These are phyloP conservation scores for Tetragnatha montana DNA, from an alignment of 2,888 invertebrate genomes.

Conservation along the genomic window DNA sequence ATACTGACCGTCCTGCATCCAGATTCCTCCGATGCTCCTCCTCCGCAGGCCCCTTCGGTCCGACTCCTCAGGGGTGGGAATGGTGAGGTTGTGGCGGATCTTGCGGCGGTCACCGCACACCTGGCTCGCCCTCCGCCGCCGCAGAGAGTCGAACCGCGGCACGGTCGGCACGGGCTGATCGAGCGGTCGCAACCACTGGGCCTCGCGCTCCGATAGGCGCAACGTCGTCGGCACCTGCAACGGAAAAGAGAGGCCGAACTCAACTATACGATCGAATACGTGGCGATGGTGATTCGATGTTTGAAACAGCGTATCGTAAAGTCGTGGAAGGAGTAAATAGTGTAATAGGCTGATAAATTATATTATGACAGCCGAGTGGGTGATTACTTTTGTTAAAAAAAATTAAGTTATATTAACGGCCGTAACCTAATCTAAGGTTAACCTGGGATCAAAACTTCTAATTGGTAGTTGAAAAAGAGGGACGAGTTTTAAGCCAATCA, in stretches of 20 bases:
- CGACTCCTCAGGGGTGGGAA: conserved; percentile 28
- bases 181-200: neutral
- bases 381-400: too few species aligned
- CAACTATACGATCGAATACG: too few species aligned
- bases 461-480: too few species aligned
- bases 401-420: too few species aligned
- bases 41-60: neutral
- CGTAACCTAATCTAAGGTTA: too few species aligned
- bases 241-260: neutral
- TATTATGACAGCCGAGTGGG: too few species aligned
- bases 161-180: conserved; percentile 38
- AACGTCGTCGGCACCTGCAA: conserved; percentile 13
- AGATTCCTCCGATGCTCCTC: neutral
- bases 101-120: neutral
- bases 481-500: too few species aligned
- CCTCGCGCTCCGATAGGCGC: neutral
- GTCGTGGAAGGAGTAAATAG: too few species aligned
- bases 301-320: too few species aligned
- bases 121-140: neutral
- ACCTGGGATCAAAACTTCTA: too few species aligned
- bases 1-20: conserved; percentile 31
- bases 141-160: conserved; percentile 24
- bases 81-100: conserved; percentile 34
- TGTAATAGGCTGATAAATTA: too few species aligned
- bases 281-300: too few species aligned